Conservation (phyloP, 2,888 invertebrate genomes). For the Eupithecia vulgata region DNA sequence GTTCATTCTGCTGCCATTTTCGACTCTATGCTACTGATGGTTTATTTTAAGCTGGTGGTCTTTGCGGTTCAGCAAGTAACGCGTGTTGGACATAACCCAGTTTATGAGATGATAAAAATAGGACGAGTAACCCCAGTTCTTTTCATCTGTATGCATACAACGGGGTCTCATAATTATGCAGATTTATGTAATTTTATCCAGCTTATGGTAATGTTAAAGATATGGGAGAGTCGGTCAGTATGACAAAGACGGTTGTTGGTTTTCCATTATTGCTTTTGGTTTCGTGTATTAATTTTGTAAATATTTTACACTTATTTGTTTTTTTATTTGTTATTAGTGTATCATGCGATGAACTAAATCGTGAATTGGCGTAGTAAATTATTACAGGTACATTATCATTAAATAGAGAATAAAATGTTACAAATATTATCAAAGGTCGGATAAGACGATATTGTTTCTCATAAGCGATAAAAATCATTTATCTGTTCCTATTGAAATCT, state of each 20-base stretch:
- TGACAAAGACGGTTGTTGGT: conserved; percentile 4
- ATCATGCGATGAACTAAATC: background rate
- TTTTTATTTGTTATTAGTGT: background rate
- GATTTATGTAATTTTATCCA: conserved; percentile 32
- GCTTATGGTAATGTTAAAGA: conserved; percentile 26
- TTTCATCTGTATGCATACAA: conserved; percentile 37
- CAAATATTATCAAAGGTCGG: background rate
- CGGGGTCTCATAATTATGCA: conserved; percentile 32
- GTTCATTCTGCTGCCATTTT: conserved; percentile 44
- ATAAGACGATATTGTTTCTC: background rate
- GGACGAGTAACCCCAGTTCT: conserved; percentile 40
- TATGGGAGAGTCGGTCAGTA: conserved; percentile 17
- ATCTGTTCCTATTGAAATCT: background rate
- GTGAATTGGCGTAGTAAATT: background rate
- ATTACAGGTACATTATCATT: background rate
- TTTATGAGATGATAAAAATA: conserved; percentile 49
- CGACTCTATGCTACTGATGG: conserved; percentile 51
- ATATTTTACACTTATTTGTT: background rate
- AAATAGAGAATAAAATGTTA: background rate
- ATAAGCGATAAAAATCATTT: background rate
- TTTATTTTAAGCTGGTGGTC: conserved; percentile 53
- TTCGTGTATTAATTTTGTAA: background rate
- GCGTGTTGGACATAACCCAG: conserved; percentile 51
- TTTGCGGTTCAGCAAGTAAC: conserved; percentile 46
- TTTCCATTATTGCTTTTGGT: background rate